Conservation (phyloP, 1,140 invertebrate genomes). For the Eupristina koningsbergeri region DNA sequence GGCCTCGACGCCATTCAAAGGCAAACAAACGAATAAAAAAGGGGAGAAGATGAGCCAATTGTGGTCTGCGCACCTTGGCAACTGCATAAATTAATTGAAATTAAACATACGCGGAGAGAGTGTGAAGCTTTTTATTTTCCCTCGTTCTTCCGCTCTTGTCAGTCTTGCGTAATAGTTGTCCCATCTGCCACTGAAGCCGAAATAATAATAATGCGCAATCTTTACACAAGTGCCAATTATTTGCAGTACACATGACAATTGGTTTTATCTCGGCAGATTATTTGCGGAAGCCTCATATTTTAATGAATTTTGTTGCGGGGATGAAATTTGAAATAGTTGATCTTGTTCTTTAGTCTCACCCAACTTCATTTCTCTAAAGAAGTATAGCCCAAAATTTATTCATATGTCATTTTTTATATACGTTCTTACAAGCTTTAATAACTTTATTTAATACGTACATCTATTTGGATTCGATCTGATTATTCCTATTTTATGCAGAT, state of each 20-base stretch:
- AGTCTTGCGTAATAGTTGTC: not conserved
- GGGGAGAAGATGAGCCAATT: not conserved
- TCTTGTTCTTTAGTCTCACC: no score
- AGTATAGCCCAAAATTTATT: no score
- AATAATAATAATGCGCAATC: not conserved
- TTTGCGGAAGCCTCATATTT: no score
- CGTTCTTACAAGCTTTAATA: no score
- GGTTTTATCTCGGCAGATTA: not conserved
- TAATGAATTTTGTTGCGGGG: no score
- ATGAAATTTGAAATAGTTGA: not conserved
- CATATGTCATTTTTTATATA: no score
- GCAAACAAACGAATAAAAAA: not conserved
- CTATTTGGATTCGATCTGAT: no score
- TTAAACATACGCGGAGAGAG: not conserved
- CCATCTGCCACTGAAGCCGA: slow-evolving; percentile 22
- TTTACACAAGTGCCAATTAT: not conserved
- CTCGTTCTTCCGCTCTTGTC: not conserved
- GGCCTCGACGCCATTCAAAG: not conserved
- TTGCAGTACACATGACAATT: not conserved
- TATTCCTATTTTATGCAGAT: no score
- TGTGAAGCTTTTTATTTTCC: not conserved
- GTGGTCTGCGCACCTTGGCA: not conserved
- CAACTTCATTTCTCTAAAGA: no score
- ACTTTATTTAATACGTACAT: no score
- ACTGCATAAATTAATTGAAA: slow-evolving; percentile 20